Evolutionary conservation across 2,888 invertebrate species (phyloP), one percentile per base, ranked within the genome.

Genomic region (Synergus gifuensis): DNA sequence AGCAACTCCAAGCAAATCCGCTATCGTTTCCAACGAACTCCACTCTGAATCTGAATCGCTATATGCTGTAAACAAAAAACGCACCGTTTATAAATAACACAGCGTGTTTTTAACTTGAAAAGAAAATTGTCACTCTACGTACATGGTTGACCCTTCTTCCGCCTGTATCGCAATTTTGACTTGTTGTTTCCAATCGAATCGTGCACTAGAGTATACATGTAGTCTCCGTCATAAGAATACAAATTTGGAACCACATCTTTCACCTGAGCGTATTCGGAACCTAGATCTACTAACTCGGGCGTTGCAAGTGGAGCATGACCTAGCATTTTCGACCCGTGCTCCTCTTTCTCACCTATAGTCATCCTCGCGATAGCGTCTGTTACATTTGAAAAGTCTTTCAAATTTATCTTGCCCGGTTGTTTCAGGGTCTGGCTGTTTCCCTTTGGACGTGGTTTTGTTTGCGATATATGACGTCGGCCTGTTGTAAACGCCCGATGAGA

Each of bases 11-110:
- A 94, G 93, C 44, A 94, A 93, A 86, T 95, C 95, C 0, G 89
- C 88, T 85, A 94, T 94, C 82, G 95, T 93, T 87, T 95, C 95
- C 85, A 94, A 92, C 83, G 96, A 96, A 86, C 96, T 97, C 91
- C 96, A 96, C 85, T 98, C 98, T 86, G 97, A 97, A 92, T 98
- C 98, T 8, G 98, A 97, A 92, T 98, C 98, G 80, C 97, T 97
- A 92, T 96, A 96, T 79, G 96, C 96, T 95, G 92, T 46, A 91
- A 90, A 66, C 77, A 83, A 79, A 80, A 81, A 81, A 82, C 82
- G 22, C 62, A 62, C 14, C 62, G 28, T 22, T 62, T 62, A 62
- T 28, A 62, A 62, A 62, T 62, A 54, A 9, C 36, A 78, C 40
- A 84, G 79, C 3, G 78, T 82, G 18, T 82, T 76, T 78, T 46